Evolutionary conservation across 2,113 vertebrate species (phyloP).

Genomic region (Crocuta crocuta): DNA sequence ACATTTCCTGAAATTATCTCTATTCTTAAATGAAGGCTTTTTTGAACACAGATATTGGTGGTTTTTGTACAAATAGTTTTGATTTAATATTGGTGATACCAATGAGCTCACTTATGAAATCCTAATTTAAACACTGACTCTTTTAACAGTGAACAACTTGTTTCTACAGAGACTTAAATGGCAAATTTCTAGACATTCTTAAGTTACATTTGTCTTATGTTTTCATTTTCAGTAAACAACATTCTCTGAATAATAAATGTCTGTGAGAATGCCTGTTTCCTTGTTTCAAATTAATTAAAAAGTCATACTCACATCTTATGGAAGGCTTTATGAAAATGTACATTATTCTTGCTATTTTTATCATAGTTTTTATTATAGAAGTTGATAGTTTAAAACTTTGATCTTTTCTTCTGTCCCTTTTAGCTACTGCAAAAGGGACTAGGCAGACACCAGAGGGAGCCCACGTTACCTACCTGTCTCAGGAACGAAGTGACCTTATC

Average conservation of each 20-base stretch:
- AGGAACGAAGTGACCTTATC: slow-evolving; percentile 70
- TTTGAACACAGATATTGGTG: neutral
- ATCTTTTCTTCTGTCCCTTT: neutral
- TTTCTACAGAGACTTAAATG: neutral
- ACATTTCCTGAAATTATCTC: neutral
- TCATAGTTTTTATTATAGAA: slow-evolving; percentile 38
- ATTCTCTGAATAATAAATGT: neutral
- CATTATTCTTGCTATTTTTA: slow-evolving; percentile 23
- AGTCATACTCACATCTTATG: slow-evolving; percentile 5
- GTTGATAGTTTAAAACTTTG: neutral
- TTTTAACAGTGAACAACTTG: neutral
- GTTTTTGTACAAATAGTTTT: neutral
- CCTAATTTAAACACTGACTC: neutral
- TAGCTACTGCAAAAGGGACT: neutral
- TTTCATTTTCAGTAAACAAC: neutral
- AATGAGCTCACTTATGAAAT: neutral
- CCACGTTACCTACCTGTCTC: slow-evolving; percentile 51
- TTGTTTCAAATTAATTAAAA: slow-evolving; percentile 34
- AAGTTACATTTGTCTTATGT: neutral
- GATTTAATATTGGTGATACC: neutral
- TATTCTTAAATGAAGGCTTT: neutral
- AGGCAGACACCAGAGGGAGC: slow-evolving; percentile 73
- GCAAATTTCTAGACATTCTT: neutral
- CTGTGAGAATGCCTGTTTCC: neutral
- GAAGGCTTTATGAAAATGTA: neutral